A percentile compares a stretch with the other conserved stretches of the same genome.
phyloP scores from a whole-genome alignment of 1,140 invertebrate species.

The Ips nitidus region DNA sequence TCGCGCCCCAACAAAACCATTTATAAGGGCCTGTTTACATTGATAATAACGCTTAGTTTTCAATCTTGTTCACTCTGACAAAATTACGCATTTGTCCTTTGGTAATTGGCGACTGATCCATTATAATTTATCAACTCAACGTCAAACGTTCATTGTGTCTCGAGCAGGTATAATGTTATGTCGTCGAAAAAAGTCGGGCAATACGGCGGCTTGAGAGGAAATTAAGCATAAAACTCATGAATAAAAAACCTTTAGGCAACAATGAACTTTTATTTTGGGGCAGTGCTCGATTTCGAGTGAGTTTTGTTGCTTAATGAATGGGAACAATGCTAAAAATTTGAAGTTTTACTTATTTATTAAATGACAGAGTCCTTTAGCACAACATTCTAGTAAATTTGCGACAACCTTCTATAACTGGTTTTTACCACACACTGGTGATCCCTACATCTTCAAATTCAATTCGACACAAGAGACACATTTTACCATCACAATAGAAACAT shows the following conservation, averaged over 20 bases:
- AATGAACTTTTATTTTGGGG: too few species aligned
- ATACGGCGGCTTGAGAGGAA: neutral
- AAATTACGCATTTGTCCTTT: too few species aligned
- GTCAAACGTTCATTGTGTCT: too few species aligned
- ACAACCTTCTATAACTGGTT: constrained; percentile 6
- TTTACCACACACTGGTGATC: neutral
- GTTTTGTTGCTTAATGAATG: constrained; percentile 11
- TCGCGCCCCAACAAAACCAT: constrained; percentile 29
- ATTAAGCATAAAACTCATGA: constrained; percentile 1
- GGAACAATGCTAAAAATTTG: neutral
- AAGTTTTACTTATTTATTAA: too few species aligned
- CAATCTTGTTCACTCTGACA: too few species aligned
- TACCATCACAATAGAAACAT: constrained; percentile 12
- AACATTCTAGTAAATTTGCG: constrained; percentile 38
- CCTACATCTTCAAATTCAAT: neutral
- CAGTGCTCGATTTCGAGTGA: too few species aligned
- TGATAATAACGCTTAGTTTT: too few species aligned
- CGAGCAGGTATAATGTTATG: too few species aligned
- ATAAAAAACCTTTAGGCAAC: neutral
- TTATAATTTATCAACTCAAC: too few species aligned
- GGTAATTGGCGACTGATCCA: too few species aligned
- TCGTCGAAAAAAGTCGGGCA: neutral
- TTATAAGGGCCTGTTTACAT: neutral
- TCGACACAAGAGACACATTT: neutral
- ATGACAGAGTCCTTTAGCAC: constrained; percentile 12